Evolutionary conservation across 1,140 invertebrate species (phyloP), one percentile per base, ranked within the genome.

Genomic region (Radopholus similis): DNA sequence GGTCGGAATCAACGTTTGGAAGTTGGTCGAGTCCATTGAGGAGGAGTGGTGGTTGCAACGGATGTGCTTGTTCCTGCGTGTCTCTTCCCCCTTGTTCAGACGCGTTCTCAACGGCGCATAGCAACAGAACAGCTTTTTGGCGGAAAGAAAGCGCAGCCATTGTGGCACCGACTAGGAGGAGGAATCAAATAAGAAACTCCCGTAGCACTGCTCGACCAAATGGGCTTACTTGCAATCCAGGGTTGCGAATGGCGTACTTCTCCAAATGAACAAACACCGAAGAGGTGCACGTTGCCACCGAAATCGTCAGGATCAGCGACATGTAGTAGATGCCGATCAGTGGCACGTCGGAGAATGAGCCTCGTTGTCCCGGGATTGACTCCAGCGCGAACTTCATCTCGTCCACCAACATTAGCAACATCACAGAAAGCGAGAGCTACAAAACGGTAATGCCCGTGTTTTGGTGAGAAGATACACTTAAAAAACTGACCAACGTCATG

Each of bases 351-450:
- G 67, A 72, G 42, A 81, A 81, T 9, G 80, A 82, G 4, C 78
- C 78, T 28, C 78, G 42, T 64, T 81, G 74, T 44, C 78, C 78
- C 15, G 78, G 80, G 23, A 82, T 81, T 21, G 73, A 77, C 51
- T 81, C 78, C 64, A 82, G 63, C 11, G 80, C 72, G 56, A 81
- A 81, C 47, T 81, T 81, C 80, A 81, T 81, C 53, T 81, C 78
- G 42, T 82, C 80, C 30, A 81, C 78, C 13, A 81, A 62, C 80
- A 82, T 81, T 42, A 81, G 66, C 8, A 81, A 44, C 78, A 81
- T 82, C 11, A 81, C 78, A 35, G 74, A 72, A 66, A 81, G 77
- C 18, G 57, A 66, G 8, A 81, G 60, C n/a, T 78, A n/a, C 60
- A 72, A 58, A 72, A n/a, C n/a, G n/a, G n/a, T n/a, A n/a, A n/a